Base-by-base conservation (phyloP, 2,797 vertebrate genomes). In the Moxostoma hubbsi region DNA sequence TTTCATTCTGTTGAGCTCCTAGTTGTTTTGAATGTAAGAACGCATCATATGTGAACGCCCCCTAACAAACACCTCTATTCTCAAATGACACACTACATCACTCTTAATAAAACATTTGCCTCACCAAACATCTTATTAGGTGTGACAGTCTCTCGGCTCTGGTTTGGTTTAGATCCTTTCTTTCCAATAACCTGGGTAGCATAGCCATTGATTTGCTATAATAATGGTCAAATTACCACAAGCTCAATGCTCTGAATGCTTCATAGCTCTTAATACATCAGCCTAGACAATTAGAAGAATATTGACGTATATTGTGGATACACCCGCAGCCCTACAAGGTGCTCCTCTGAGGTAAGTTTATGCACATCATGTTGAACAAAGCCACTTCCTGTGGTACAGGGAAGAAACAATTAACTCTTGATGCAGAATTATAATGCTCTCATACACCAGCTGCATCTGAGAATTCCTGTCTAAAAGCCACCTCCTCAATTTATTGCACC, bases 141-240 rank as follows among this genome's bases (percentile, higher is more conserved):
- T 62, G 58, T 75, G 75, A 12, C 49, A 15, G 57, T 79, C 75
- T 79, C 24, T 62, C 9, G 13, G 64, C 57, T 73, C 70, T 65
- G 47, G 71, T 70, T 73, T 71, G 46, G 57, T 67, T 79, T 15
- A 61, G 16, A 51, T 46, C 45, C 36, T 67, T 79, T 46, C n/a
- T 73, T 68, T 73, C 54, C 68, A 50, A 46, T 58, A 49, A 57
- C 65, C 62, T 57, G 45, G 67, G 36, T 13, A 13, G 74, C 69
- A 45, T 46, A 15, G 49, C 51, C 63, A 85, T 70, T 54, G 61
- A 83, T 79, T 76, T 74, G 49, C 78, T 67, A 71, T 50, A 58
- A 79, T 74, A 75, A 59, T 53, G 76, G 50, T 64, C 50, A 81
- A 81, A 64, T 57, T 13, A 81, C 53, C 64, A 58, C 47, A 76